Evolutionary conservation across 1,140 invertebrate genomes (phyloP), one percentile per base, ranked within the genome.

Genomic region (Formica selysi): DNA sequence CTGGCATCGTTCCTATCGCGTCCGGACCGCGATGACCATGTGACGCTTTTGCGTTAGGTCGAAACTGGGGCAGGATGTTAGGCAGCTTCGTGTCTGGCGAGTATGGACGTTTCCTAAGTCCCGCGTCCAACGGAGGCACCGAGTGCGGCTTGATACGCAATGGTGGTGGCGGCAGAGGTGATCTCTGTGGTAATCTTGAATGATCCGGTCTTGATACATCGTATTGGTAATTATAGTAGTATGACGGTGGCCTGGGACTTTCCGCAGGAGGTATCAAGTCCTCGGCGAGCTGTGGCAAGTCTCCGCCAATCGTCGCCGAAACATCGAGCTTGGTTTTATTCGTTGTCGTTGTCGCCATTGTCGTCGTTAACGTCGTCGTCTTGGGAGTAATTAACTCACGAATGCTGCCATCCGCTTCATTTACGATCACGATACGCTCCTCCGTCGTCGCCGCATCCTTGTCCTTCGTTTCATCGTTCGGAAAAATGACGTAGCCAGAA

Each of bases 41-140:
- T 0, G 96, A 96, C 3, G 96, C 93, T 88, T 96, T 96, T 0
- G 96, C 96, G 86, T 97, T 97, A 0, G 97, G 97, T 70, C 97
- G 94, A 79, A 97, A 97, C 89, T 97, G 97, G 0, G 97, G 97
- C 48, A 97, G 88, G 87, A 97, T 97, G 87, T 97, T 97, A 0
- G 97, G 97, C 64, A 97, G 87, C 85, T 96, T 96, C 0, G 89
- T 61, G 29, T 95, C 94, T 73, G 92, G 86, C n/a, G 92, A 80
- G 38, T 93, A 85, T 7, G 95, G 94, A 29, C 95, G 93, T 84
- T 95, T 93, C 13, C 95, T 95, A 19, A 93, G 93, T 0, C 90
- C 92, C 0, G 93, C 83, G n/a, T 93, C 74, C 10, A 95, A 95
- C 11, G 86, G 19, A 6, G 86, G n/a, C 2, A 78, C 91, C 19